Evolutionary conservation across 2,113 vertebrate genomes (phyloP).

Genomic region (Vireo altiloquus): DNA sequence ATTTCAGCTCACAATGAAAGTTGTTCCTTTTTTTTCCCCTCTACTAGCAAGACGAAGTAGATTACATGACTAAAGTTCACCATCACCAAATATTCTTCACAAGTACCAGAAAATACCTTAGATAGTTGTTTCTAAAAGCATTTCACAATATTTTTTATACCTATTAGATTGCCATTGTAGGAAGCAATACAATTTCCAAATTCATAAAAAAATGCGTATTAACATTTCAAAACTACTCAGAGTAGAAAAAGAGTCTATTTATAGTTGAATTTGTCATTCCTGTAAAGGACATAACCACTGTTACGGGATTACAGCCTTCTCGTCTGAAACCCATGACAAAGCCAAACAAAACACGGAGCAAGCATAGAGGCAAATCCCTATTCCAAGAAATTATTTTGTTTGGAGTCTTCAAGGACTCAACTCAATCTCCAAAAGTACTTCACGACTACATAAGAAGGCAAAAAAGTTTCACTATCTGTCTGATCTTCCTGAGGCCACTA

Average conservation of each 20-base stretch:
- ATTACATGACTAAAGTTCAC: background rate
- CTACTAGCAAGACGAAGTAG: background rate
- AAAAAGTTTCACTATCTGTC: background rate
- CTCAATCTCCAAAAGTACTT: background rate
- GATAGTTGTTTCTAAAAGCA: background rate
- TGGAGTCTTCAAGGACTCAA: slow-evolving; percentile 48
- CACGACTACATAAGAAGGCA: background rate
- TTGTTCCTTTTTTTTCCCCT: background rate
- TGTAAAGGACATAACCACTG: slow-evolving; percentile 45
- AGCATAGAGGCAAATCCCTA: slow-evolving; percentile 5
- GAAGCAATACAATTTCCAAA: background rate
- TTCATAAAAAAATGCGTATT: background rate
- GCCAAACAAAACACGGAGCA: slow-evolving; percentile 62
- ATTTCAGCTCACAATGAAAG: background rate
- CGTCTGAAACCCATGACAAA: slow-evolving; percentile 33
- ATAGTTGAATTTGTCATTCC: slow-evolving; percentile 54
- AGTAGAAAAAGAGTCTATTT: slow-evolving; percentile 53
- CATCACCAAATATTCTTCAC: background rate
- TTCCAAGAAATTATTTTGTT: slow-evolving; percentile 65
- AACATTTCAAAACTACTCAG: slow-evolving; percentile 32
- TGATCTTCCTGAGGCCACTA: background rate
- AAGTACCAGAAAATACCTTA: background rate
- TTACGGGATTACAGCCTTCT: slow-evolving; percentile 26
- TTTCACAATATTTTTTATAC: background rate
- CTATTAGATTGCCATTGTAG: background rate